Evolutionary conservation across 64 coral and sea anemone species (phyloP), one percentile per base, ranked within the genome.

Genomic region (Stichodactyla mertensii): DNA sequence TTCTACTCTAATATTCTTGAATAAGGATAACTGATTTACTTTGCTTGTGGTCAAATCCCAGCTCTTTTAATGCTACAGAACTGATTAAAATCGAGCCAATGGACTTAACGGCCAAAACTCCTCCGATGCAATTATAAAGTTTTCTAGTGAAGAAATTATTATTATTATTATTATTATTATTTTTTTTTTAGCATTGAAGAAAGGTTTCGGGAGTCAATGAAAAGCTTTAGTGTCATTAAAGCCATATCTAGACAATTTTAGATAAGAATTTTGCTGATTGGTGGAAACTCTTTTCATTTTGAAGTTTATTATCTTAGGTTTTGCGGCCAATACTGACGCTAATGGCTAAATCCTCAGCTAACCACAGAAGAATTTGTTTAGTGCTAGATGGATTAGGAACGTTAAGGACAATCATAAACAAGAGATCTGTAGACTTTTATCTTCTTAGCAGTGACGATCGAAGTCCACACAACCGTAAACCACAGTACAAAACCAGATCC

Each of bases 31-130:
- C 20, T 31, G 69, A 74, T 74, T 58, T 74, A 23, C 69, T 31
- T 74, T 66, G 18, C 62, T 66, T 70, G 66, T 70, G 66, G 66
- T 70, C n/a, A 31, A 74, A n/a, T 74, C 27, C 26, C 69, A 74
- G 69, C 27, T 26, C 69, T 74, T 13, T 74, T 74, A 74, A 74
- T 27, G 24, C 69, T 11, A 45, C 36, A 74, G 26, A 14, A 27
- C n/a, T 74, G 69, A 74, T 74, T 74, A 74, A 74, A 31, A 74
- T 74, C 69, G 69, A 74, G 6, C 62, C 62, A n/a, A n/a, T 66
- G 19, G 62, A 66, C 20, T 66, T 20, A 22, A n/a, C 62, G 18
- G 8, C 18, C 62, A 23, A 66, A 66, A 66, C 19, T 7, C 18
- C 19, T 66, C 62, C 20, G 19, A 18, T 66, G 19, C 62, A n/a